Base-by-base conservation (phyloP, 2,888 invertebrate species). In the Caradrina kadenii region DNA sequence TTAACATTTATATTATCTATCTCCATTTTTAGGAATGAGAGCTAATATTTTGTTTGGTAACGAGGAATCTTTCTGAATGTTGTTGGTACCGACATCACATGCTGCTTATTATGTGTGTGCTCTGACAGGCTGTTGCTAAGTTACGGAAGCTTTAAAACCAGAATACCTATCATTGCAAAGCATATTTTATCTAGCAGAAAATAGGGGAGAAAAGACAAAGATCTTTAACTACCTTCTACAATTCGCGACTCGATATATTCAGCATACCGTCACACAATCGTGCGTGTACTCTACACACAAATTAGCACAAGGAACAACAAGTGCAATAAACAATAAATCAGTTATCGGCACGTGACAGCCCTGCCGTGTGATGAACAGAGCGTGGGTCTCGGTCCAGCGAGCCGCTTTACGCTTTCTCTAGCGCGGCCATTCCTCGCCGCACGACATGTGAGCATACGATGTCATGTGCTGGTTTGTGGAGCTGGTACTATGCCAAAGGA, bases 371-470 rank as follows among this genome's bases (percentile, higher is more conserved):
- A 81, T 80, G 80, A 77, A 17, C 45, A 65, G 86, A 82, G 86
- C 85, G 88, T 86, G 88, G 70, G 89, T 89, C 83, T 79, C 91
- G 93, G 88, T 93, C 93, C 91, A 88, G 88, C 87, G 88, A 70
- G 45, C 88, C 73, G 79, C 89, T 88, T 86, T 88, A 89, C 92
- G 93, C 93, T 93, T 93, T 93, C 93, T 90, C 90, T 83, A 80
- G 84, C 75, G 87, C 89, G 87, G 79, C 88, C 89, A 89, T 89
- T 89, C 90, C 88, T 86, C 84, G 72, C 70, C 73, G 76, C 88
- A 87, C 89, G 89, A 86, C 79, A 88, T 70, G 60, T 80, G 71
- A 56, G 66, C 85, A 75, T 80, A 75, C 79, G 74, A 75, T 73
- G 73, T 70, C 77, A 78, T 48, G 77, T 66, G 66, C 69, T 66